Evolutionary conservation across 2,113 vertebrate species (phyloP).

Genomic region (Eudyptes chrysolophus): DNA sequence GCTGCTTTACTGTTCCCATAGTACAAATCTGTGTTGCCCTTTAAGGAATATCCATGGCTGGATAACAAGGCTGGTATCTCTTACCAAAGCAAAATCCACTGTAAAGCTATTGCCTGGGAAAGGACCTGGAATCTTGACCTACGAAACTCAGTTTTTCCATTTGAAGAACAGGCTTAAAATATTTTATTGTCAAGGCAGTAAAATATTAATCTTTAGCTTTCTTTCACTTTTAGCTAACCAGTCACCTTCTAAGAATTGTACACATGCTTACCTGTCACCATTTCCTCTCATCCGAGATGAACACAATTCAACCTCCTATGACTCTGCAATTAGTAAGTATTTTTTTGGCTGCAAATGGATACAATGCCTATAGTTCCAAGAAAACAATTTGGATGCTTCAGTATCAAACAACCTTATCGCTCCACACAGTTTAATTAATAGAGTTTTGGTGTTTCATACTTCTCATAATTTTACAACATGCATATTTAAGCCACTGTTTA

Average conservation of each 20-base stretch:
- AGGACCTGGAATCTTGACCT: neutral
- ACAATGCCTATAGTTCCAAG: neutral
- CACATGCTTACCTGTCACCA: conserved; percentile 89
- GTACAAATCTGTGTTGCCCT: neutral
- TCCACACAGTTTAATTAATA: conserved; percentile 1
- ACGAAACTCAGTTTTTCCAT: neutral
- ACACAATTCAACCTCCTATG: conserved; percentile 86
- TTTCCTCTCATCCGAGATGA: conserved; percentile 84
- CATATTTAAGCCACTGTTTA: conserved; percentile 2
- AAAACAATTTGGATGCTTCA: neutral
- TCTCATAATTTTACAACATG: neutral
- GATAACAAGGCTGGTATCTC: neutral
- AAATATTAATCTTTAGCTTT: neutral
- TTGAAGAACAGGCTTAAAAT: neutral
- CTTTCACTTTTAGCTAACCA: conserved; percentile 82
- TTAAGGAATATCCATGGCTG: neutral
- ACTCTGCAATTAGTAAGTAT: conserved; percentile 90
- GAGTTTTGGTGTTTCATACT: neutral
- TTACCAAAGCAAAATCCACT: neutral
- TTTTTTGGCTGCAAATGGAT: neutral
- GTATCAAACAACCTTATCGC: neutral
- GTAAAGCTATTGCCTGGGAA: neutral
- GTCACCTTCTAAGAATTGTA: conserved; percentile 84
- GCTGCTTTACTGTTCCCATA: neutral
- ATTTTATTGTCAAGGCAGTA: neutral